phyloP scores from a whole-genome alignment of 2,113 vertebrate species.

The Dasypus novemcinctus region DNA sequence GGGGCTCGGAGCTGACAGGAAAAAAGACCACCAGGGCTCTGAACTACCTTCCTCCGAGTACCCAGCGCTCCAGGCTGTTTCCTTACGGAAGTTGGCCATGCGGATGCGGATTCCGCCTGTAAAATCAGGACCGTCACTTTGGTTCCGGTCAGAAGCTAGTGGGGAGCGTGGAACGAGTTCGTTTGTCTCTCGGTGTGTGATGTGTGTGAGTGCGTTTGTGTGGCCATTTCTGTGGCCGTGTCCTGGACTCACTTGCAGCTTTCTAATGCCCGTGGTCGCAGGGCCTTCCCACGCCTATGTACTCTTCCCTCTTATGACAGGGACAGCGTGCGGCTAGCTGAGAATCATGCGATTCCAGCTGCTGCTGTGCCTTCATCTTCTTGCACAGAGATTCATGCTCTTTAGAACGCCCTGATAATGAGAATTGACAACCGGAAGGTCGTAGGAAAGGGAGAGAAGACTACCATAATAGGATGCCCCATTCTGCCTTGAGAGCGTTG shows the following conservation, averaged over 20 bases:
- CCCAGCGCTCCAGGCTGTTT: background rate
- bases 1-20: background rate
- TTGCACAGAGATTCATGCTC: background rate
- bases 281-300: background rate
- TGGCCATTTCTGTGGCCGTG: background rate
- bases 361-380: background rate
- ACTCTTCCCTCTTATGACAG: background rate
- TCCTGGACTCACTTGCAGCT: no score
- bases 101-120: background rate
- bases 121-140: fast-evolving
- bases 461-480: background rate
- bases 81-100: no score
- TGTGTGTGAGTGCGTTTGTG: background rate
- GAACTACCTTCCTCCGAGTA: background rate
- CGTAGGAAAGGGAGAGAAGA: background rate
- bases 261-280: background rate
- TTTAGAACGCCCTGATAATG: background rate
- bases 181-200: background rate
- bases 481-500: background rate
- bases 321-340: background rate
- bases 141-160: background rate
- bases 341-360: background rate
- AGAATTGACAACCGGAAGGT: background rate
- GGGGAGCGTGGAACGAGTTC: no score
- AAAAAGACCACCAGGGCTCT: background rate